Conservation (phyloP, 2,113 vertebrate species). For the Stomatorhinus ivindoensis region DNA sequence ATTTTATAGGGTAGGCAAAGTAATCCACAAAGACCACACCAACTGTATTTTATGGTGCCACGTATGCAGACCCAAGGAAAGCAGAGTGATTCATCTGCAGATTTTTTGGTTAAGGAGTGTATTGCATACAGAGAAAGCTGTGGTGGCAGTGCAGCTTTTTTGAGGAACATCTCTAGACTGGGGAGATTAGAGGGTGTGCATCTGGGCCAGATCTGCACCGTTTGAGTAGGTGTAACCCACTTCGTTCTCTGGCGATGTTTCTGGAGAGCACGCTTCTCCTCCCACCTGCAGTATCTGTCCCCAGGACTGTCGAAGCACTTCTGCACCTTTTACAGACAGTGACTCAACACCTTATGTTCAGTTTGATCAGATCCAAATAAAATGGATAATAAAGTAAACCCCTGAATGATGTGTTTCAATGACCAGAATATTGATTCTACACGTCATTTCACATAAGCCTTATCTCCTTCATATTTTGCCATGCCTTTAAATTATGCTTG, state of each 20-base stretch:
- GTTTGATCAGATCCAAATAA: neutral
- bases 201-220: neutral
- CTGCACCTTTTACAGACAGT: neutral
- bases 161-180: neutral
- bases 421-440: neutral
- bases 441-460: neutral
- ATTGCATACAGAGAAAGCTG: neutral
- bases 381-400: neutral
- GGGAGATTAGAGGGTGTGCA: neutral
- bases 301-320: neutral
- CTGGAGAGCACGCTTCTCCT: neutral
- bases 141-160: neutral
- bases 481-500: constrained; percentile 6
- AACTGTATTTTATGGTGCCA: neutral
- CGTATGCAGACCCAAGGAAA: neutral
- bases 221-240: neutral
- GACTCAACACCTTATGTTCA: neutral
- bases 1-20: neutral
- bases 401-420: neutral
- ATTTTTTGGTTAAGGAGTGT: neutral
- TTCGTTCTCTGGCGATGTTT: neutral
- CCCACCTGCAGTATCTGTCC: neutral
- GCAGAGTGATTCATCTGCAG: neutral
- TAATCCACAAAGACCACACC: neutral
- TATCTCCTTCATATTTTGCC: neutral